phyloP scores from a whole-genome alignment of 2,797 vertebrate genomes.

The Thripadectes ignobilis region DNA sequence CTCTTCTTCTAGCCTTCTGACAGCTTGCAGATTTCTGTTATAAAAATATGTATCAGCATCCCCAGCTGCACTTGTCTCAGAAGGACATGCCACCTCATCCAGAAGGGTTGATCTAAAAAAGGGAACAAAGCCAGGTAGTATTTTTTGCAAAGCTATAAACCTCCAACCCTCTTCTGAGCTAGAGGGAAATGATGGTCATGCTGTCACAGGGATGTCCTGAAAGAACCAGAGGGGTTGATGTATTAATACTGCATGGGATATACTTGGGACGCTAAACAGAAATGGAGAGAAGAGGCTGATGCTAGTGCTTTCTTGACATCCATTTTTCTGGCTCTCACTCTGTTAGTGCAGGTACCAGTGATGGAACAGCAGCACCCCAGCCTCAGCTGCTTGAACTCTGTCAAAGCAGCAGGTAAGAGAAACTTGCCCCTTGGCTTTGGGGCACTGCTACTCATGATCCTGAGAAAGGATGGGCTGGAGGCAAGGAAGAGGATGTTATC shows the following conservation, averaged over 20 bases:
- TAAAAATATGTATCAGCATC: background rate
- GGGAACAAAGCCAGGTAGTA: background rate
- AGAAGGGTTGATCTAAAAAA: background rate
- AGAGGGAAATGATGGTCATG: accelerated
- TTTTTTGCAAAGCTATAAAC: background rate
- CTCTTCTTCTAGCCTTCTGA: background rate
- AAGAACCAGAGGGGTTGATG: background rate
- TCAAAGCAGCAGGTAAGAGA: background rate
- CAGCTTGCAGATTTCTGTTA: background rate
- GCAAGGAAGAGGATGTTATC: background rate
- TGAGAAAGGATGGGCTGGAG: background rate
- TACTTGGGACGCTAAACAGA: background rate
- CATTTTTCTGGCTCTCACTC: background rate
- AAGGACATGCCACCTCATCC: background rate
- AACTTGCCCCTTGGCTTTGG: background rate
- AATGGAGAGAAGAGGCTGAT: background rate
- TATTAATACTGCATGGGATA: background rate
- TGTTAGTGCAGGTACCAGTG: accelerated
- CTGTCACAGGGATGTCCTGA: background rate
- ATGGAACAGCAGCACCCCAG: background rate
- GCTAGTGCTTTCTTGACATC: background rate
- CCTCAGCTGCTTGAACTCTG: background rate
- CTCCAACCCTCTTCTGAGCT: background rate
- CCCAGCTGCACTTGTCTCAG: accelerated
- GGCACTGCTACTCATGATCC: background rate